Percentiles rank a stretch among this genome's conserved stretches.
Conservation (phyloP, 2,113 vertebrate species). For the Taurulus bubalis region DNA sequence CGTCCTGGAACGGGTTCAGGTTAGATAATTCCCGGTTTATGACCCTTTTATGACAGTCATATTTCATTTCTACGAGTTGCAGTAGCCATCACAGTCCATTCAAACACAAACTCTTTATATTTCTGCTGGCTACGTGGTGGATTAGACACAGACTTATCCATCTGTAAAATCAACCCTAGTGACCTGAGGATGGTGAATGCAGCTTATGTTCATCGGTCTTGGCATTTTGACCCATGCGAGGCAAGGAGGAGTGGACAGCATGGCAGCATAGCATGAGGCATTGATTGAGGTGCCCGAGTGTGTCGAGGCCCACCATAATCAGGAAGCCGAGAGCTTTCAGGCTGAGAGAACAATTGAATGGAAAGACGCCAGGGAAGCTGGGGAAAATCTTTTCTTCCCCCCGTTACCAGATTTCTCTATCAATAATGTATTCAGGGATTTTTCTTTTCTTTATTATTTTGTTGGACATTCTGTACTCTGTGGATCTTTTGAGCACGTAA, state of each 20-base stretch:
- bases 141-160: conserved; percentile 48
- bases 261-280: conserved; percentile 41
- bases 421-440: conserved; percentile 50
- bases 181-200: conserved; percentile 7
- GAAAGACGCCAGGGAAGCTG: conserved; percentile 28
- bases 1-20: conserved; percentile 35
- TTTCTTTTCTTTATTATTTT: not conserved
- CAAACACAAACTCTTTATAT: conserved; percentile 39
- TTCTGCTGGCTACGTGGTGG: conserved; percentile 19
- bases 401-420: conserved; percentile 39
- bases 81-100: conserved; percentile 38
- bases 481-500: conserved; percentile 8
- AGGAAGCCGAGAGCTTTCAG: conserved; percentile 60
- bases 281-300: conserved; percentile 73
- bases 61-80: conserved; percentile 55
- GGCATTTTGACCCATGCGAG: conserved; percentile 15
- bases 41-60: conserved; percentile 60
- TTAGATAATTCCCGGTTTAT: conserved; percentile 50
- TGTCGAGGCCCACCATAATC: conserved; percentile 58
- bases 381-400: not conserved
- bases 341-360: conserved; percentile 70
- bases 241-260: conserved; percentile 44
- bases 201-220: conserved; percentile 36
- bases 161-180: conserved; percentile 24
- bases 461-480: not conserved